phyloP scores from a whole-genome alignment of 37 sponge, comb jelly and placozoan species.

The Eunapius fragilis region DNA sequence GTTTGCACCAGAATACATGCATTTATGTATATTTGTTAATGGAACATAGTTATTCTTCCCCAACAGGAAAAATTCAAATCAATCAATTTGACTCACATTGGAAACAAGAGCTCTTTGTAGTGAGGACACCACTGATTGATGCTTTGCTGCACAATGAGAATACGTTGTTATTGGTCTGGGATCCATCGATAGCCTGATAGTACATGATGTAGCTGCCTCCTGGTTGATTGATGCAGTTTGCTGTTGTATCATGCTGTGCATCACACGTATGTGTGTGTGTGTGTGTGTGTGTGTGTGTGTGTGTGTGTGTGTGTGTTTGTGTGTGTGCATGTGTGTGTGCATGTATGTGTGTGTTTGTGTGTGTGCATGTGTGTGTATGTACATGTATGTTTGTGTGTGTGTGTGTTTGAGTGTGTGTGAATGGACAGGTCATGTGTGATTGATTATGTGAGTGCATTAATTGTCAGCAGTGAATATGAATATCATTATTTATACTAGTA shows the following conservation, averaged over 20 bases:
- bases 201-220: constrained; percentile 98
- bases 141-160: constrained; percentile 86
- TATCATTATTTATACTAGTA: too few relatives aligned
- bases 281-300: not conserved
- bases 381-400: not conserved
- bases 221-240: constrained; percentile 56
- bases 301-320: not conserved
- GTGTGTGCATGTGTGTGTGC: not conserved
- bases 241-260: not conserved
- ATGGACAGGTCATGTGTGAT: not conserved
- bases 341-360: not conserved
- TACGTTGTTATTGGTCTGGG: constrained; percentile 80
- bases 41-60: too few relatives aligned
- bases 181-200: constrained; percentile 88
- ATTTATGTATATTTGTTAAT: too few relatives aligned
- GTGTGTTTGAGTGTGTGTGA: not conserved
- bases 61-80: too few relatives aligned
- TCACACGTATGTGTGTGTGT: too few relatives aligned
- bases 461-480: too few relatives aligned
- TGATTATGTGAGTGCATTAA: too few relatives aligned
- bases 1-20: too few relatives aligned
- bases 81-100: not conserved
- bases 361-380: not conserved
- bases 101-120: constrained; percentile 64
- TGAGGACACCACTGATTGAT: constrained; percentile 70